Percentiles rank a stretch among this genome's conserved stretches.
These are phyloP conservation scores for Agapornis canus DNA, from an alignment of 2,797 vertebrate species.

Conservation along the genomic window DNA sequence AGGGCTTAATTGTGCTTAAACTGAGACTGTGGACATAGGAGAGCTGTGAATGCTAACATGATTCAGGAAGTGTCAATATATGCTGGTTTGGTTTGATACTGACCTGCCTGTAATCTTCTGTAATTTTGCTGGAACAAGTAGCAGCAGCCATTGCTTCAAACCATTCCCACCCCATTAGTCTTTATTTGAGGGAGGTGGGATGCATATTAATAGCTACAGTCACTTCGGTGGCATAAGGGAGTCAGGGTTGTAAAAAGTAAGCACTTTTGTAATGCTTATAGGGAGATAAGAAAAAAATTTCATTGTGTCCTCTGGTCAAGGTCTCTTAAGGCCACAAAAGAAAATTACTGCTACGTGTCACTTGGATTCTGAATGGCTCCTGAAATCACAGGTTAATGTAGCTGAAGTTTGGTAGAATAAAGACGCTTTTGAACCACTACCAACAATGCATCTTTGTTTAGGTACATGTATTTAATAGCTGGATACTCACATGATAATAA, in stretches of 20 bases:
- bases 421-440: neutral
- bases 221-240: neutral
- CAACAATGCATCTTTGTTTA: neutral
- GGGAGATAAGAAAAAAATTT: neutral
- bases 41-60: neutral
- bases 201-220: neutral
- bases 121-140: neutral
- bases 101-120: neutral
- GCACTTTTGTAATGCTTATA: neutral
- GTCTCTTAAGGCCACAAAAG: neutral
- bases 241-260: neutral
- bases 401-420: neutral
- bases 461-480: neutral
- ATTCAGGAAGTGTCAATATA: neutral
- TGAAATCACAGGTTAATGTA: neutral
- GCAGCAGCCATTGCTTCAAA: neutral
- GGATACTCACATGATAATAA: neutral
- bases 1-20: constrained; percentile 21
- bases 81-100: neutral
- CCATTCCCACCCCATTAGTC: neutral
- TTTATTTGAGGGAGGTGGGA: neutral
- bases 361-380: neutral
- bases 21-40: neutral
- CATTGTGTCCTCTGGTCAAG: neutral
- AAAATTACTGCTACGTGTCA: neutral